Evolutionary conservation across 2,888 invertebrate genomes (phyloP).

Genomic region (Bedellia somnulentella): DNA sequence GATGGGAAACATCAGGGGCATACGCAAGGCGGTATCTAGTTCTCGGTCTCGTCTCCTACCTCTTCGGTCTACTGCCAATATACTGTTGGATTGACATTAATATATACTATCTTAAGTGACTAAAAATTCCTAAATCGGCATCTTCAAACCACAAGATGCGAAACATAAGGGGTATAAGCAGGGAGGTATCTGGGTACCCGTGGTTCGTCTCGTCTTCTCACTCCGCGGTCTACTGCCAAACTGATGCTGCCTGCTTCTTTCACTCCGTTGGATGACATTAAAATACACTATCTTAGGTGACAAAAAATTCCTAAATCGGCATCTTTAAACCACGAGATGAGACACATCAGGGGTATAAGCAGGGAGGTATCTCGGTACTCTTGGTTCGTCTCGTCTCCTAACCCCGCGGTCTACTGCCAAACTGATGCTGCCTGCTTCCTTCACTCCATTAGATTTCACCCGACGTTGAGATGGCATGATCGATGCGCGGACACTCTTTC

Average conservation of each 20-base stretch:
- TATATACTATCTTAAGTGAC: too few species aligned
- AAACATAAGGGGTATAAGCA: slow-evolving; percentile 79
- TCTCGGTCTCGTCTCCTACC: too few species aligned
- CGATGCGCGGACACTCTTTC: slow-evolving; percentile 81
- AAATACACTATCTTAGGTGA: too few species aligned
- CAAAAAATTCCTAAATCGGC: not conserved
- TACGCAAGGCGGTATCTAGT: too few species aligned
- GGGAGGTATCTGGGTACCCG: slow-evolving; percentile 71
- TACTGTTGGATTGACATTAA: too few species aligned
- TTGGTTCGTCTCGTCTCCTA: slow-evolving; percentile 64
- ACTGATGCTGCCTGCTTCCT: slow-evolving; percentile 79
- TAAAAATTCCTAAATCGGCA: not conserved
- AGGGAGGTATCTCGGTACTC: slow-evolving; percentile 70
- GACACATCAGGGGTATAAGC: slow-evolving; percentile 81
- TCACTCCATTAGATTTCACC: slow-evolving; percentile 77
- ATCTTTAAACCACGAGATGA: slow-evolving; percentile 69
- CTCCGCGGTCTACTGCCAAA: slow-evolving; percentile 72
- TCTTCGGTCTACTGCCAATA: too few species aligned
- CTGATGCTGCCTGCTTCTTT: slow-evolving; percentile 81
- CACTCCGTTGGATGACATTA: slow-evolving; percentile 76
- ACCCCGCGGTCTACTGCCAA: slow-evolving; percentile 72
- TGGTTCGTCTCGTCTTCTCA: slow-evolving; percentile 67
- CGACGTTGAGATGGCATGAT: slow-evolving; percentile 76
- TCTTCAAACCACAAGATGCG: slow-evolving; percentile 72
- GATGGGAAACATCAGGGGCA: too few species aligned